These are phyloP conservation scores for Heterotis niloticus DNA, from an alignment of 2,113 vertebrate species.

Conservation along the genomic window DNA sequence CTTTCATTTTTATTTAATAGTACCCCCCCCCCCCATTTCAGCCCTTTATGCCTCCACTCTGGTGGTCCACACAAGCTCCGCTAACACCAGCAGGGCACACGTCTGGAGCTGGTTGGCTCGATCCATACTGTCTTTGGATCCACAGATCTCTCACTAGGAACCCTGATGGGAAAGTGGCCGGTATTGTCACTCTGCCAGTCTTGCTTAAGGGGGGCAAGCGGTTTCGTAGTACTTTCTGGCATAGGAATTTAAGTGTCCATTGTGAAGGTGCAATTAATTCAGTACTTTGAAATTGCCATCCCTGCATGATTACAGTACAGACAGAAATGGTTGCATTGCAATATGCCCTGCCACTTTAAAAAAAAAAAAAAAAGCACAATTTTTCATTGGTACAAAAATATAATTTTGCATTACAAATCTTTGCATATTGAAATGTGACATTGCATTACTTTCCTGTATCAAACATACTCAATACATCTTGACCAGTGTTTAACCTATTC, in stretches of 20 bases:
- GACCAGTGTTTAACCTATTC: not conserved
- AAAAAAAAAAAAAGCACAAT: too few species aligned
- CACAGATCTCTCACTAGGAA: too few species aligned
- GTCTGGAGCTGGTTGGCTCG: too few species aligned
- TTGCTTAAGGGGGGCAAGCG: not conserved
- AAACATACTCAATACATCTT: too few species aligned
- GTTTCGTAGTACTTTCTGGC: conserved; percentile 4
- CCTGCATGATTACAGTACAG: not conserved
- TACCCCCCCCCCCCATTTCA: too few species aligned
- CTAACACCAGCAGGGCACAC: too few species aligned
- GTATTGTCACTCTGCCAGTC: not conserved
- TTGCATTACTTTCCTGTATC: not conserved
- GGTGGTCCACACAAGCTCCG: too few species aligned
- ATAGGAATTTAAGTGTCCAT: conserved; percentile 7
- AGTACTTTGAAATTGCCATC: conserved; percentile 12
- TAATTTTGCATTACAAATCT: not conserved
- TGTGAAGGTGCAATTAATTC: not conserved
- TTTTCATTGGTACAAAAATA: too few species aligned
- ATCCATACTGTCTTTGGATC: not conserved
- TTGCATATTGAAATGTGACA: conserved; percentile 1
- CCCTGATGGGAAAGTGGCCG: not conserved
- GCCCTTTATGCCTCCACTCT: too few species aligned
- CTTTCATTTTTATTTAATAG: too few species aligned
- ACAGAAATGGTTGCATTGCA: not conserved
- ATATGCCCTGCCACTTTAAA: conserved; percentile 54